Evolutionary conservation across 92 coral and sea anemone species (phyloP).

Genomic region (Ricordea florida): DNA sequence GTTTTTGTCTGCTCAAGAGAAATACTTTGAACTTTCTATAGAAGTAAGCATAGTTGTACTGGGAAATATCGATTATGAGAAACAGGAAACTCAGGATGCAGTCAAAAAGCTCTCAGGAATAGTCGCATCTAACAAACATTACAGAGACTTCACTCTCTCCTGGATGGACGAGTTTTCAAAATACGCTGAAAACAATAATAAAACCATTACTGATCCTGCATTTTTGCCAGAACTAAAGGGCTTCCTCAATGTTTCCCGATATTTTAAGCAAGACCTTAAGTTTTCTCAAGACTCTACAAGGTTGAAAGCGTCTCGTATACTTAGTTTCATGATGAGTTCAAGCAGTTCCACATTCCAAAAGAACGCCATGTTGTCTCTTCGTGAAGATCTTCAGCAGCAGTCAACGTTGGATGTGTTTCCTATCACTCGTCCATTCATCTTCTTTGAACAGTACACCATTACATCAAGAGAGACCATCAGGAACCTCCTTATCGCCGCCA

Average conservation of each 20-base stretch:
- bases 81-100: constrained; percentile 30
- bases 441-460: constrained; percentile 76
- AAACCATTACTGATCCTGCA: not conserved
- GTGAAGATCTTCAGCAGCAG: constrained; percentile 46
- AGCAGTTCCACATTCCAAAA: constrained; percentile 55
- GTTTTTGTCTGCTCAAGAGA: constrained; percentile 61
- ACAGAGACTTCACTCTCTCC: constrained; percentile 25
- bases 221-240: no score
- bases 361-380: constrained; percentile 69
- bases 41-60: constrained; percentile 62
- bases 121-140: constrained; percentile 38
- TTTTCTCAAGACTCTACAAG: constrained; percentile 47
- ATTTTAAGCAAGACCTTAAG: constrained; percentile 63
- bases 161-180: constrained; percentile 51
- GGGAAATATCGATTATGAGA: constrained; percentile 40
- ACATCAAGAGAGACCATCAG: constrained; percentile 61
- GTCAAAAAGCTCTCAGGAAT: constrained; percentile 58
- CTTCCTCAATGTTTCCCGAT: no score
- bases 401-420: constrained; percentile 71
- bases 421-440: constrained; percentile 55
- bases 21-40: constrained; percentile 54
- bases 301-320: constrained; percentile 76
- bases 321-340: constrained; percentile 61
- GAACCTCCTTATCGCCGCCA: constrained; percentile 74
- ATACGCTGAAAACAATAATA: not conserved